phyloP scores from a whole-genome alignment of 35 echinoderm and acorn worm genomes.

The Patiria miniata region DNA sequence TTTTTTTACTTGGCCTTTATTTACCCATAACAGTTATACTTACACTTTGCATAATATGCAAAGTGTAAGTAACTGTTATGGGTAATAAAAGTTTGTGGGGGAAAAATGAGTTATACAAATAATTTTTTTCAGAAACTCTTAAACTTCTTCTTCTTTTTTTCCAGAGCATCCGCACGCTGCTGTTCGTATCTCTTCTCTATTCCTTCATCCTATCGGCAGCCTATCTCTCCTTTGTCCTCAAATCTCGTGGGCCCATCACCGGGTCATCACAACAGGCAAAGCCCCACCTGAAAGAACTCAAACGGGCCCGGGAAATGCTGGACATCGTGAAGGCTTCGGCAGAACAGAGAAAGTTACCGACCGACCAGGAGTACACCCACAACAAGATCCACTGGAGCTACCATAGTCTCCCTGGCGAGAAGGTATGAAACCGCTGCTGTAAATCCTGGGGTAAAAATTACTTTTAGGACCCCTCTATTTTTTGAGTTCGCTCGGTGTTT shows the following conservation, averaged over 20 bases:
- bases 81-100: too few relatives aligned
- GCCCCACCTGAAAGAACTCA: not conserved
- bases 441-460: too few relatives aligned
- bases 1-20: too few relatives aligned
- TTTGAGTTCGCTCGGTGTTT: not conserved
- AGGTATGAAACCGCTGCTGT: not conserved
- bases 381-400: not conserved
- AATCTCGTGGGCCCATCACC: not conserved
- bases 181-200: not conserved
- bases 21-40: too few relatives aligned
- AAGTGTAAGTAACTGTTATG: too few relatives aligned
- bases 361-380: not conserved
- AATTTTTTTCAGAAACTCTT: too few relatives aligned
- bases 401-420: not conserved
- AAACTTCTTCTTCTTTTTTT: too few relatives aligned
- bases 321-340: not conserved
- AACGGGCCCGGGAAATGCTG: not conserved
- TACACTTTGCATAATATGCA: too few relatives aligned
- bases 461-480: not conserved
- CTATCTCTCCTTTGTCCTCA: not conserved
- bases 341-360: not conserved
- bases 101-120: too few relatives aligned
- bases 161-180: not conserved
- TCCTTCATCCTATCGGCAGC: not conserved
- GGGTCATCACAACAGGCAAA: not conserved